Evolutionary conservation across 2,888 invertebrate species (phyloP).

Genomic region (Ennomos erosarius): DNA sequence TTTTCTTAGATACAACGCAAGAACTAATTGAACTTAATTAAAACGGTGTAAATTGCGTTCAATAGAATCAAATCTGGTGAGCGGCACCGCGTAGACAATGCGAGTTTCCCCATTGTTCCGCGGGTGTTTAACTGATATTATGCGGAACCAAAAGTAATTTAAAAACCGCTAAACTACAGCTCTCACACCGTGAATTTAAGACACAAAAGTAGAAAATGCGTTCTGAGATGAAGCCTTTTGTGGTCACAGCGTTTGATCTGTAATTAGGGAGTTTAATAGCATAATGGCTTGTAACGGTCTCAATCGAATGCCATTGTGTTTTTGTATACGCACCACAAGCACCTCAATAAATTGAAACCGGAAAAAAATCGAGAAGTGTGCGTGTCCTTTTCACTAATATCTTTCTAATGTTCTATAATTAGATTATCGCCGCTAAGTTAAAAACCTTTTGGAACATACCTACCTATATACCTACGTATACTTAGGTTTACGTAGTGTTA

Average conservation of each 20-base stretch:
- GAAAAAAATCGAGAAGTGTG: conserved; percentile 56
- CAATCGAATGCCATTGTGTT: conserved; percentile 73
- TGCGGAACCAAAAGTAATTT: conserved; percentile 65
- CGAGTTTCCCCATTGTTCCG: conserved; percentile 36
- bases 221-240: conserved; percentile 73
- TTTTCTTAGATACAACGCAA: conserved; percentile 19
- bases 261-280: conserved; percentile 80
- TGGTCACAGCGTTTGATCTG: conserved; percentile 78
- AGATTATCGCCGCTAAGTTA: conserved; percentile 42
- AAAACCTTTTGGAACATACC: conserved; percentile 7
- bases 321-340: conserved; percentile 57
- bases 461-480: no score
- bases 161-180: conserved; percentile 68
- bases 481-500: no score
- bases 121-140: conserved; percentile 41
- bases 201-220: conserved; percentile 72
- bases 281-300: conserved; percentile 78
- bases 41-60: conserved; percentile 13
- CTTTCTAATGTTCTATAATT: conserved; percentile 49
- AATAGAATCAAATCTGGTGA: conserved; percentile 21
- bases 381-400: conserved; percentile 55
- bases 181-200: conserved; percentile 66
- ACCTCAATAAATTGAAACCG: conserved; percentile 57
- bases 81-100: conserved; percentile 35
- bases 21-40: conserved; percentile 26